A percentile compares a stretch with the other conserved stretches of the same genome.
Evolutionary conservation across 2,797 vertebrate species (phyloP).

Genomic region (Chaetodon trifasciatus): DNA sequence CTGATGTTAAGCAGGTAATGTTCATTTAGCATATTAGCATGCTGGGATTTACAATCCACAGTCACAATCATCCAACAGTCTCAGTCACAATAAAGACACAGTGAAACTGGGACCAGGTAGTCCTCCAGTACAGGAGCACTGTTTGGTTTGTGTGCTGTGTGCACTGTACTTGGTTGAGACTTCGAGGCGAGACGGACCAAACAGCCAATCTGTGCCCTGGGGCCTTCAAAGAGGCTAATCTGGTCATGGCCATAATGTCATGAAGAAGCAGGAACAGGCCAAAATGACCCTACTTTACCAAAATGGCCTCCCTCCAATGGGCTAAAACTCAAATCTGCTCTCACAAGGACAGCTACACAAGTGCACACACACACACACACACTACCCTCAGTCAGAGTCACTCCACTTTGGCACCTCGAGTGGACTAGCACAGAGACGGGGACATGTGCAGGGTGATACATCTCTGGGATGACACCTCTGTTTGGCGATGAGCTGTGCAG

Average conservation of each 20-base stretch:
- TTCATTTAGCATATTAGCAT: no score
- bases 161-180: not conserved
- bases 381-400: conserved; percentile 34
- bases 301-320: conserved; percentile 22
- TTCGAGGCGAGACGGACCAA: not conserved
- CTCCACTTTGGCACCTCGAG: conserved; percentile 65
- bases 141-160: not conserved
- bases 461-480: conserved; percentile 87
- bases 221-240: conserved; percentile 5
- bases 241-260: conserved; percentile 4
- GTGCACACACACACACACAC: conserved; percentile 15
- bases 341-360: conserved; percentile 21
- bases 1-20: no score
- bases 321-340: conserved; percentile 26
- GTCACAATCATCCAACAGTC: not conserved
- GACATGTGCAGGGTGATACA: conserved; percentile 65
- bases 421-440: conserved; percentile 50
- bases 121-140: not conserved
- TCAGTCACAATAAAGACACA: not conserved
- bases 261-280: conserved; percentile 4
- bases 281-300: conserved; percentile 31
- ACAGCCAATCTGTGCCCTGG: not conserved
- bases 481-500: conserved; percentile 88
- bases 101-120: not conserved
- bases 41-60: no score